Percentiles rank a stretch among this genome's conserved stretches.
These are phyloP conservation scores for Habroteleia sp. DNA, from an alignment of 2,888 invertebrate genomes.

Conservation along the genomic window DNA sequence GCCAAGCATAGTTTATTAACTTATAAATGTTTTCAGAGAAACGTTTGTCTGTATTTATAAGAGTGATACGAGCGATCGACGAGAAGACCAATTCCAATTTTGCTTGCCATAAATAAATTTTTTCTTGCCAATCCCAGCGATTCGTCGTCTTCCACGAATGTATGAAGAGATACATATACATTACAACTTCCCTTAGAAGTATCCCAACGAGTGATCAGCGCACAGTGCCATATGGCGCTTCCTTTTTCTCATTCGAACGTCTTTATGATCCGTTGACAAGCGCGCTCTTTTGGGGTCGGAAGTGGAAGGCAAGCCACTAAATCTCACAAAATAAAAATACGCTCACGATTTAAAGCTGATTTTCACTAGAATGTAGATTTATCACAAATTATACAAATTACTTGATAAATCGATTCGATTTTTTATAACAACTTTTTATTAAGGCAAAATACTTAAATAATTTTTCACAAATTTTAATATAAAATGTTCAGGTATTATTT, in stretches of 20 bases:
- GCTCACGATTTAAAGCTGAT: slow-evolving; percentile 4
- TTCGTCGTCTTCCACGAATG: slow-evolving; percentile 10
- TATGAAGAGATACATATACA: slow-evolving; percentile 48
- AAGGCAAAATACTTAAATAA: no score
- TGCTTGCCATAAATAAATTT: slow-evolving; percentile 29
- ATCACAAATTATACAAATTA: no score
- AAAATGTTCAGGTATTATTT: no score
- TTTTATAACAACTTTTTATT: no score
- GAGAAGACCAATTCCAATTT: slow-evolving; percentile 14
- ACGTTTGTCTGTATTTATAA: slow-evolving; percentile 17
- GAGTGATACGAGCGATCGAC: slow-evolving; percentile 8
- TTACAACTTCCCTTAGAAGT: slow-evolving; percentile 62
- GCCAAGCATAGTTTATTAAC: slow-evolving; percentile 14
- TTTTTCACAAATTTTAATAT: no score
- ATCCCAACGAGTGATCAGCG: slow-evolving; percentile 65
- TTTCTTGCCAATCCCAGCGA: slow-evolving; percentile 3
- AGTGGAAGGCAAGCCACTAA: slow-evolving; percentile 68
- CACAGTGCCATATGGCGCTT: slow-evolving; percentile 69
- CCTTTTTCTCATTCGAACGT: slow-evolving; percentile 54
- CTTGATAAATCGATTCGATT: no score
- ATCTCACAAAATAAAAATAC: slow-evolving; percentile 50
- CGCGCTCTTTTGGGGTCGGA: slow-evolving; percentile 70
- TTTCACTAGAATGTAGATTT: no score
- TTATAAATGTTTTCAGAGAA: slow-evolving; percentile 19
- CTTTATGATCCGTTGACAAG: slow-evolving; percentile 74